Conservation (phyloP, 1,140 invertebrate species). For the Drosophila lini region DNA sequence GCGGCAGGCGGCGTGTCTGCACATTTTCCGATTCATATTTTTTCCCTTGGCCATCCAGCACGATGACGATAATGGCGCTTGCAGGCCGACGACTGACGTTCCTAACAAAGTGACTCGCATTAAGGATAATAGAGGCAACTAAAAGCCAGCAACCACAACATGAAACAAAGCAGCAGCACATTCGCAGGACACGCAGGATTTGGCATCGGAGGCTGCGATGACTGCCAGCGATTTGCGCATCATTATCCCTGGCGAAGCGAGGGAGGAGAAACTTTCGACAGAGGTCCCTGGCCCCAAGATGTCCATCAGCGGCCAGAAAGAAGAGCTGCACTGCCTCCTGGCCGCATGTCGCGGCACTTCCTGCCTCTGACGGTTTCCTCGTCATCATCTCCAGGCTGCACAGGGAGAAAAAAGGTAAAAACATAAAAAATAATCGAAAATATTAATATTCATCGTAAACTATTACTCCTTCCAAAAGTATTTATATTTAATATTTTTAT, state of each 20-base stretch:
- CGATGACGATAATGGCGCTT: conserved; percentile 78
- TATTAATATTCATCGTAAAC: too few species aligned
- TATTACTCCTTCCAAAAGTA: too few species aligned
- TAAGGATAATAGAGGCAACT: conserved; percentile 82
- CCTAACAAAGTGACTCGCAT: conserved; percentile 82
- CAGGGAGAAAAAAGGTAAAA: background rate
- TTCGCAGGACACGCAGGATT: conserved; percentile 8
- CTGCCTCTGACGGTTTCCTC: conserved; percentile 69
- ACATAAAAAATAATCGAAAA: background rate
- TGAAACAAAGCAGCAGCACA: conserved; percentile 72
- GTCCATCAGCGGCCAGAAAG: conserved; percentile 65
- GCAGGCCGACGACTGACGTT: conserved; percentile 81
- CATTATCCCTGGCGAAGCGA: conserved; percentile 59
- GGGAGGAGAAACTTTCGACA: conserved; percentile 19
- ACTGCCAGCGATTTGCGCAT: conserved; percentile 77
- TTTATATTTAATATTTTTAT: too few species aligned
- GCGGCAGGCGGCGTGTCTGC: conserved; percentile 64
- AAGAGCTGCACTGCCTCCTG: conserved; percentile 64
- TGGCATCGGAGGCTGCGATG: conserved; percentile 52
- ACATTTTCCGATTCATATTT: conserved; percentile 71
- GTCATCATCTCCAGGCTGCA: conserved; percentile 47
- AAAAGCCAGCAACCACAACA: conserved; percentile 71
- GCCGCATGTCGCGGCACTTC: conserved; percentile 60
- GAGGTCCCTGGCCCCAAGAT: conserved; percentile 61
- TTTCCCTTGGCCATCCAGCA: conserved; percentile 43